These are phyloP conservation scores for Drosophila macrothrix DNA, from an alignment of 2,888 invertebrate genomes.

Conservation along the genomic window DNA sequence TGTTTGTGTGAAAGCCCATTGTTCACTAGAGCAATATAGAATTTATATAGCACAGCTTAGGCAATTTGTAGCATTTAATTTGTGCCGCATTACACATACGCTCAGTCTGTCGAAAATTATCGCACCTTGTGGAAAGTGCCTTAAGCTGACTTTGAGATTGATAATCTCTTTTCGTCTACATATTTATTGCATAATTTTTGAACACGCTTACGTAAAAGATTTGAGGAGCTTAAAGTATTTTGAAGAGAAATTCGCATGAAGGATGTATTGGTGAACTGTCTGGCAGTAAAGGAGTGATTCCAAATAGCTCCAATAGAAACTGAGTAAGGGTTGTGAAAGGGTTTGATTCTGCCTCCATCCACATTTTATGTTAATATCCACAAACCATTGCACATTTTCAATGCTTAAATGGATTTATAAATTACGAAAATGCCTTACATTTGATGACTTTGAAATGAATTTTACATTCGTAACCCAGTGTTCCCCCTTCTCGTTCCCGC, in stretches of 20 bases:
- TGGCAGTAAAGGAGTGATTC: background rate
- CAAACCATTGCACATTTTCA: background rate
- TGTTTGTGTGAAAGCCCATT: background rate
- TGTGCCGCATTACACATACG: slow-evolving; percentile 27
- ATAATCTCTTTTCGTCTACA: slow-evolving; percentile 29
- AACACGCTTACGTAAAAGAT: background rate
- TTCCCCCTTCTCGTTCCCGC: background rate
- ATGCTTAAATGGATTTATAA: background rate
- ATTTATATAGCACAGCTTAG: background rate
- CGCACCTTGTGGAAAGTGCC: slow-evolving; percentile 20
- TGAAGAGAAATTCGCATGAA: background rate
- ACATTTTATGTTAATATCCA: background rate
- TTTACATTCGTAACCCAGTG: slow-evolving; percentile 10
- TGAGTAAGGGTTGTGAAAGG: no score
- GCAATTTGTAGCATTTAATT: slow-evolving; percentile 13
- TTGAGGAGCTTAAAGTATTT: background rate
- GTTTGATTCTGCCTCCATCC: background rate
- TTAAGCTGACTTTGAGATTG: slow-evolving; percentile 33
- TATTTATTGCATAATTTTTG: slow-evolving; percentile 51
- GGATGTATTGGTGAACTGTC: background rate
- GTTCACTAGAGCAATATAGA: background rate
- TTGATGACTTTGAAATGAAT: slow-evolving; percentile 1
- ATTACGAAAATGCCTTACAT: background rate
- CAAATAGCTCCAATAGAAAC: background rate
- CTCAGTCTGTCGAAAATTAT: slow-evolving; percentile 29